These are phyloP conservation scores for Melospiza georgiana DNA, from an alignment of 2,113 vertebrate species.

Conservation along the genomic window DNA sequence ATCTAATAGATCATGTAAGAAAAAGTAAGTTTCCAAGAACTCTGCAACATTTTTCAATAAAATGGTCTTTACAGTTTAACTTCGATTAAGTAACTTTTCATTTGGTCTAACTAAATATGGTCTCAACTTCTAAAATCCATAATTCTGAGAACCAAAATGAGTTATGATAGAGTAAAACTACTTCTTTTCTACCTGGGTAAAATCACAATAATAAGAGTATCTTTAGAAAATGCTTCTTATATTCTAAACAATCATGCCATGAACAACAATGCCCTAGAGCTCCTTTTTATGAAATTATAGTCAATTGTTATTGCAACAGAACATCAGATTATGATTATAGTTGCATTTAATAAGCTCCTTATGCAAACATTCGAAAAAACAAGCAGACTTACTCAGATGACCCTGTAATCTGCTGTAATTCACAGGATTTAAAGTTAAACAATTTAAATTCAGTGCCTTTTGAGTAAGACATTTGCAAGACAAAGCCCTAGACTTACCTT, in stretches of 20 bases:
- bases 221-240: background rate
- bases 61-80: background rate
- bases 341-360: background rate
- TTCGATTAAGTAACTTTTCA: background rate
- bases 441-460: background rate
- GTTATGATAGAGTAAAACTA: background rate
- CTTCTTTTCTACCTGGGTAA: background rate
- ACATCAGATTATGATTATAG: background rate
- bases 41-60: background rate
- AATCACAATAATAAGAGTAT: background rate
- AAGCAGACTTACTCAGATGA: background rate
- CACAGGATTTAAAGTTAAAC: background rate
- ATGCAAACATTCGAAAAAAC: background rate
- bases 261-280: background rate
- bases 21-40: background rate
- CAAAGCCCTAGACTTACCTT: background rate
- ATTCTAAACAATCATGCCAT: background rate
- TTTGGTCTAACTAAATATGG: background rate
- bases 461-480: background rate
- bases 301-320: background rate
- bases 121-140: background rate
- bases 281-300: background rate
- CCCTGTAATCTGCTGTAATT: background rate
- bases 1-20: background rate
- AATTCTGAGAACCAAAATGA: background rate